phyloP scores from a whole-genome alignment of 1,140 invertebrate genomes.

The Schlechtendalia chinensis region DNA sequence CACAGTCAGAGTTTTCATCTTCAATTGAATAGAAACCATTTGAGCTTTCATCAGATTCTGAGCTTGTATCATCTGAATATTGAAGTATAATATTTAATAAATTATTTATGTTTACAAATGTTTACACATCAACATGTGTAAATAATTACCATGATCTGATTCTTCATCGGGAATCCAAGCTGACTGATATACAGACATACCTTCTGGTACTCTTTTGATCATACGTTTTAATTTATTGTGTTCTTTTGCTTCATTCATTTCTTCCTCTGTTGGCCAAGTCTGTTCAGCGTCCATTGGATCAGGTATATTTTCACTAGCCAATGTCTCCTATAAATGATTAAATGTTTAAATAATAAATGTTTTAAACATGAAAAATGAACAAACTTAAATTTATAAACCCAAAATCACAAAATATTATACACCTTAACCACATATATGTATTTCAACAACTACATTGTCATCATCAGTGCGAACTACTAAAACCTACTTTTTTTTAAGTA shows the following conservation, averaged over 20 bases:
- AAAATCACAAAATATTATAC: too few relatives aligned
- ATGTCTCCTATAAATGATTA: constrained; percentile 62
- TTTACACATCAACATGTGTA: not conserved
- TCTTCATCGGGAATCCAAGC: constrained; percentile 87
- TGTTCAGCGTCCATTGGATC: constrained; percentile 94
- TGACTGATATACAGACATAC: constrained; percentile 94
- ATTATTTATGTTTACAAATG: constrained; percentile 12
- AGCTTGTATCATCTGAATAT: constrained; percentile 11
- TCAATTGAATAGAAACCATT: constrained; percentile 60
- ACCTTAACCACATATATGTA: too few relatives aligned
- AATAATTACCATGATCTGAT: constrained; percentile 56
- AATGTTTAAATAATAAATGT: not conserved
- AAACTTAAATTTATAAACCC: too few relatives aligned
- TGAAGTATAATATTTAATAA: not conserved
- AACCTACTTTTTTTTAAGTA: too few relatives aligned
- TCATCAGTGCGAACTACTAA: too few relatives aligned
- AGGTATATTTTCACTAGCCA: constrained; percentile 76
- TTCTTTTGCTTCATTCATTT: constrained; percentile 71
- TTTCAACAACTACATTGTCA: too few relatives aligned
- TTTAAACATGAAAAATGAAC: constrained; percentile 27
- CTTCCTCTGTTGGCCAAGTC: constrained; percentile 92
- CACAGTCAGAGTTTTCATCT: constrained; percentile 59
- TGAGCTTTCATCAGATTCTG: constrained; percentile 8
- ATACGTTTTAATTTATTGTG: constrained; percentile 62
- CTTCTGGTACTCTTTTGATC: constrained; percentile 84